phyloP scores from a whole-genome alignment of 2,888 invertebrate species.

The Drosophila prostipennis region DNA sequence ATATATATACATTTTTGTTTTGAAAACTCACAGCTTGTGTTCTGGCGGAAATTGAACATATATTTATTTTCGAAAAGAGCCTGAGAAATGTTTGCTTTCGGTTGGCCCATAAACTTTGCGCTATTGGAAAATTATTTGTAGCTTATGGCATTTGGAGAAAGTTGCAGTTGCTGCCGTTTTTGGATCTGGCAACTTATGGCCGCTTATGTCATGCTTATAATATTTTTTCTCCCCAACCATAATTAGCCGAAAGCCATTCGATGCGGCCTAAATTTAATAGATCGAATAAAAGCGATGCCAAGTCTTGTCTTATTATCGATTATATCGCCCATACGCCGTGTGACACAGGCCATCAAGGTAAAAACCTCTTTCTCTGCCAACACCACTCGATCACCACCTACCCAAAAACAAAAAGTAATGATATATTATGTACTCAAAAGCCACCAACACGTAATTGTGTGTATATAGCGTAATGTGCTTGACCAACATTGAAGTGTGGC shows the following conservation, averaged over 20 bases:
- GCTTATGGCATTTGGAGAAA: slow-evolving; percentile 52
- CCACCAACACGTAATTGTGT: slow-evolving; percentile 33
- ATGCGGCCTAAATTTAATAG: slow-evolving; percentile 25
- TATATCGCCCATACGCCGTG: slow-evolving; percentile 68
- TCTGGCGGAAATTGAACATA: slow-evolving; percentile 48
- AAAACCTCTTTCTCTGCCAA: slow-evolving; percentile 41
- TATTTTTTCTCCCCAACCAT: slow-evolving; percentile 42
- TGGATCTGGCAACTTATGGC: slow-evolving; percentile 38
- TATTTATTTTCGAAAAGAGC: slow-evolving; percentile 1
- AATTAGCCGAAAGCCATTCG: slow-evolving; percentile 27
- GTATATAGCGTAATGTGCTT: slow-evolving; percentile 61
- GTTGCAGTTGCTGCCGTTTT: slow-evolving; percentile 47
- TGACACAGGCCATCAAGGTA: slow-evolving; percentile 48
- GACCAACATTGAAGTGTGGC: slow-evolving; percentile 68
- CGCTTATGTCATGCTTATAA: slow-evolving; percentile 57
- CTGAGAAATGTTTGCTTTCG: slow-evolving; percentile 15
- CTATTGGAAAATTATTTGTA: slow-evolving; percentile 37
- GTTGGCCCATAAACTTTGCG: slow-evolving; percentile 27
- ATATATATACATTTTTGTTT: slow-evolving; percentile 24
- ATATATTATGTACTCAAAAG: slow-evolving; percentile 24
- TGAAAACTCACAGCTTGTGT: slow-evolving; percentile 57
- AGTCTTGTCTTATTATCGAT: slow-evolving; percentile 58
- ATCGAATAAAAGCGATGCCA: slow-evolving; percentile 7
- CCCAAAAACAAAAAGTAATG: slow-evolving; percentile 32
- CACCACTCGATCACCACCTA: slow-evolving; percentile 71